Base-by-base conservation (phyloP, 2,888 invertebrate species). In the Thumatha senex region DNA sequence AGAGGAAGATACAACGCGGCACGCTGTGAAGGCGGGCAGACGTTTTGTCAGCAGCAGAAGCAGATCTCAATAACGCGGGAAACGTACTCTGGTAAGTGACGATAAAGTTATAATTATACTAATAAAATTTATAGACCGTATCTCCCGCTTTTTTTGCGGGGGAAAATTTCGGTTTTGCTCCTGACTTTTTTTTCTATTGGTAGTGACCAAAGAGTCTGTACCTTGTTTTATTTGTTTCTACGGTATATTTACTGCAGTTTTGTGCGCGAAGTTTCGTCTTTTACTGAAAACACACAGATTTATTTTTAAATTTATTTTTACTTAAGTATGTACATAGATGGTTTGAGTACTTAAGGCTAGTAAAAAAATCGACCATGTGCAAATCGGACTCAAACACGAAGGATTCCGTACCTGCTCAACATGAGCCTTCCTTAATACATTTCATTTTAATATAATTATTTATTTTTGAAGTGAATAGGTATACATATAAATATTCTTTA, bases 31-130 rank as follows among this genome's bases (percentile, higher is more conserved):
- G 43, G 77, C 75, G 78, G 68, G 74, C 76, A 76, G 75, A 78
- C 84, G 86, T 74, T 60, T 67, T 53, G 56, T 59, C 54, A 61
- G 72, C 70, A 61, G 72, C 70, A 67, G 62, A 67, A 18, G 40
- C 61, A 63, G 55, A 56, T 59, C 52, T 63, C 70, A 65, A 56
- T 57, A 67, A 74, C 82, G 86, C 85, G 87, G 82, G 84, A 87
- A 88, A 61, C 61, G 58, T 39, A 58, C 57, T 51, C 73, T 72
- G 85, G 88, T 89, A 79, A 86, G 88, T 84, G 70, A 75, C 66
- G 67, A 61, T 66, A 67, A 70, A 73, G 57, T 58, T 51, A 67
- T 64, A 56, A 70, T 63, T 66, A 59, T 24, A 58, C 31, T 57
- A 55, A 66, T 59, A 53, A 59, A 56, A 67, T 63, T 59, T 54